Conservation (phyloP, 2,797 vertebrate genomes). For the Paratrypauchen microcephalus region DNA sequence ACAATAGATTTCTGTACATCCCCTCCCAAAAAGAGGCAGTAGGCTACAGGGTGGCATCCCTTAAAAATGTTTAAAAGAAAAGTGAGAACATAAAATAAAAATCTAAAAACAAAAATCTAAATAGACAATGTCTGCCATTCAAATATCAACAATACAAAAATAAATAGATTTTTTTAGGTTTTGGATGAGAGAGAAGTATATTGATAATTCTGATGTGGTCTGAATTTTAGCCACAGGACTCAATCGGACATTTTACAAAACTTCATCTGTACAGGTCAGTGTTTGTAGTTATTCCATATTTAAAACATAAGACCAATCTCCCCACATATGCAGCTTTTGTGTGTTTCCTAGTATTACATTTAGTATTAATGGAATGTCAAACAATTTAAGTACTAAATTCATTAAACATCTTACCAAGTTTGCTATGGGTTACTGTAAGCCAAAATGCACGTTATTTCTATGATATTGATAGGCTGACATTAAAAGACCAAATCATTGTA, state of each 20-base stretch:
- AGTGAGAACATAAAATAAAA: slow-evolving; percentile 41
- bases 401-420: slow-evolving; percentile 22
- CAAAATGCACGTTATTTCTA: slow-evolving; percentile 30
- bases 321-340: slow-evolving; percentile 25
- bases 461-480: not conserved
- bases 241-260: slow-evolving; percentile 52
- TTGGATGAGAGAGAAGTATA: slow-evolving; percentile 23
- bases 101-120: slow-evolving; percentile 12
- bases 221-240: slow-evolving; percentile 13
- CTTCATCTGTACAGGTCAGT: slow-evolving; percentile 55
- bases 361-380: slow-evolving; percentile 59
- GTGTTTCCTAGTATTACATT: slow-evolving; percentile 15
- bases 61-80: slow-evolving; percentile 38
- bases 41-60: slow-evolving; percentile 40
- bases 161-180: slow-evolving; percentile 63
- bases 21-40: slow-evolving; percentile 46
- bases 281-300: slow-evolving; percentile 30
- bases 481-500: not conserved
- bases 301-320: slow-evolving; percentile 27
- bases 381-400: slow-evolving; percentile 27
- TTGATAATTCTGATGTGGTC: slow-evolving; percentile 29
- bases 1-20: slow-evolving; percentile 58
- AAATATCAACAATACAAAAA: slow-evolving; percentile 66
- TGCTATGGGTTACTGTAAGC: slow-evolving; percentile 49
- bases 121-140: slow-evolving; percentile 40